phyloP scores from a whole-genome alignment of 1,140 invertebrate genomes.

The Drosophila santomea region DNA sequence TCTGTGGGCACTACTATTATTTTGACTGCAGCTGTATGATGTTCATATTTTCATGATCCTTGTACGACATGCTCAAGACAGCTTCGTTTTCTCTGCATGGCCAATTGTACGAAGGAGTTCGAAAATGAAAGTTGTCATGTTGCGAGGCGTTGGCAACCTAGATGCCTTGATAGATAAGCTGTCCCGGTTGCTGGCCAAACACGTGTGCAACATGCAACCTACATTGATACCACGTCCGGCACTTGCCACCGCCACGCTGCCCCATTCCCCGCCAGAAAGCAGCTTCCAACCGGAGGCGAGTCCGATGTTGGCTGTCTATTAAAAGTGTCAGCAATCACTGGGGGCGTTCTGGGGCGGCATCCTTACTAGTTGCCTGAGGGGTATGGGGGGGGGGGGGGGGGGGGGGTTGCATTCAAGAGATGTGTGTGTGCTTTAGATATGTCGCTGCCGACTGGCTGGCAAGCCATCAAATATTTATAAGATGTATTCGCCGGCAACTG shows the following conservation, averaged over 20 bases:
- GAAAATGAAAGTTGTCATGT: conserved; percentile 76
- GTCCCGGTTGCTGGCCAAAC: conserved; percentile 49
- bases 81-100: no score
- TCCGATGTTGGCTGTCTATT: conserved; percentile 68
- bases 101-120: not conserved
- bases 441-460: conserved; percentile 39
- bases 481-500: conserved; percentile 32
- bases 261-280: not conserved
- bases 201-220: conserved; percentile 48
- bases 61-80: not conserved
- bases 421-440: conserved; percentile 72
- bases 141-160: conserved; percentile 62
- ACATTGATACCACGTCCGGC: conserved; percentile 46
- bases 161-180: conserved; percentile 82
- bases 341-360: not conserved
- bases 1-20: no score
- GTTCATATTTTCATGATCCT: not conserved
- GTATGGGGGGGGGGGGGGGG: no score
- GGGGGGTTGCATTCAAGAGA: conserved; percentile 8
- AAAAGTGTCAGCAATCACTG: conserved; percentile 69
- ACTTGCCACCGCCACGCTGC: not conserved
- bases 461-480: conserved; percentile 72
- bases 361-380: not conserved
- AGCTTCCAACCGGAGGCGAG: not conserved
- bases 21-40: no score